Percentiles rank a stretch among this genome's conserved stretches.
Evolutionary conservation across 2,797 vertebrate genomes (phyloP).

Genomic region (Psittacula echo): DNA sequence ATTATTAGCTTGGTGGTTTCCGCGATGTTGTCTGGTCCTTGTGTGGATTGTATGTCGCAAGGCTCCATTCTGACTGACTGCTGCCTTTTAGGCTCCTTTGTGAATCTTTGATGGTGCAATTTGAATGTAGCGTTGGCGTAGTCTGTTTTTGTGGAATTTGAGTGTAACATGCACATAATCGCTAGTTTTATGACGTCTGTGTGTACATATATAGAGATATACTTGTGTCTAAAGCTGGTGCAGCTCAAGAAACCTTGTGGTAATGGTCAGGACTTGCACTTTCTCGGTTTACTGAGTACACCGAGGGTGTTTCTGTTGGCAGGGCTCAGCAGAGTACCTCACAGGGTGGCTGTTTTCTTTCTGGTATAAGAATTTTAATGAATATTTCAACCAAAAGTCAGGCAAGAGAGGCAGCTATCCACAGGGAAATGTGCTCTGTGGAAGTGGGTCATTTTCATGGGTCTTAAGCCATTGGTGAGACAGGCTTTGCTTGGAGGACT

Average conservation of each 20-base stretch:
- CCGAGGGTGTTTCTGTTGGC: constrained; percentile 39
- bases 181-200: not conserved
- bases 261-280: not conserved
- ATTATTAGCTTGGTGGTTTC: not conserved
- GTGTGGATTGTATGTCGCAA: not conserved
- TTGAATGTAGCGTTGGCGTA: not conserved
- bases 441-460: accelerated
- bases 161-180: not conserved
- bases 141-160: not conserved
- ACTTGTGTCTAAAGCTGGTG: not conserved
- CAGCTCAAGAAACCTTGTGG: constrained; percentile 2
- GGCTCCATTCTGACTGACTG: not conserved
- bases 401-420: not conserved
- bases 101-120: constrained; percentile 25
- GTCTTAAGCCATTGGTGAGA: not conserved
- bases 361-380: constrained; percentile 12
- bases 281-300: not conserved
- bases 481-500: not conserved
- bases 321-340: not conserved
- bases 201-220: not conserved
- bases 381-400: not conserved
- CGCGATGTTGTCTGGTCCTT: not conserved
- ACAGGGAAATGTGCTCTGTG: not conserved
- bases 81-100: constrained; percentile 8
- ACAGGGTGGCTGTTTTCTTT: constrained; percentile 22